Base-by-base conservation (phyloP, 2,113 vertebrate genomes). In the Henicopernis longicauda region DNA sequence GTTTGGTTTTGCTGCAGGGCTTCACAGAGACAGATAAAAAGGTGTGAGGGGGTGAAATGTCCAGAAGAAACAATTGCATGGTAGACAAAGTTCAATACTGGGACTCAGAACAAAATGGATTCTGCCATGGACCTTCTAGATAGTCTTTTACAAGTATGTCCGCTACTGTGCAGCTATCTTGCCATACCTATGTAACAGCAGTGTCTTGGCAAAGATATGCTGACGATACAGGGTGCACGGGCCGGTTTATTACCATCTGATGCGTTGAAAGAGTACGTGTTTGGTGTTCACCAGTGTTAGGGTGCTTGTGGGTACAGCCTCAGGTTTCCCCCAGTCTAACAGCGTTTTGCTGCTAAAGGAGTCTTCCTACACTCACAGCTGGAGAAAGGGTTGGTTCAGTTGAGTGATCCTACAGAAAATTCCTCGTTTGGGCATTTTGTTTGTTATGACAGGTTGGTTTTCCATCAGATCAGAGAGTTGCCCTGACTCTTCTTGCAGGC, bases 221-320 rank as follows among this genome's bases (percentile, higher is more conserved):
- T 63, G 42, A 34, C 0, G 1, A 19, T 54, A 32, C 0, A 50
- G 59, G n/a, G 26, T 71, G 17, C 36, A 16, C 1, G 0, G 27
- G 42, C 32, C 29, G 26, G 25, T 45, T 67, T 71, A 45, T 72
- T 42, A 45, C 59, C 16, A 23, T n/a, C 19, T 32, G 25, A 38
- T 38, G 52, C 38, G 57, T 7, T 82, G 21, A 65, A 27, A 55
- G 59, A 86, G 45, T 49, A 50, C 0, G 2, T 69, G 55, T 74
- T 86, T 79, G 70, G 31, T 74, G 20, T 38, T 79, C 42, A 74
- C 38, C n/a, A 45, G n/a, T 18, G 31, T 61, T 70, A 62, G 32
- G 52, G 40, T 74, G 42, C 23, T 55, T 40, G 42, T 86, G 80
- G 47, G 50, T 62, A 65, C 80, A 74, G 38, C 72, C 55, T 67